These are phyloP conservation scores for Muntiacus reevesi DNA, from an alignment of 2,113 vertebrate genomes.

Conservation along the genomic window DNA sequence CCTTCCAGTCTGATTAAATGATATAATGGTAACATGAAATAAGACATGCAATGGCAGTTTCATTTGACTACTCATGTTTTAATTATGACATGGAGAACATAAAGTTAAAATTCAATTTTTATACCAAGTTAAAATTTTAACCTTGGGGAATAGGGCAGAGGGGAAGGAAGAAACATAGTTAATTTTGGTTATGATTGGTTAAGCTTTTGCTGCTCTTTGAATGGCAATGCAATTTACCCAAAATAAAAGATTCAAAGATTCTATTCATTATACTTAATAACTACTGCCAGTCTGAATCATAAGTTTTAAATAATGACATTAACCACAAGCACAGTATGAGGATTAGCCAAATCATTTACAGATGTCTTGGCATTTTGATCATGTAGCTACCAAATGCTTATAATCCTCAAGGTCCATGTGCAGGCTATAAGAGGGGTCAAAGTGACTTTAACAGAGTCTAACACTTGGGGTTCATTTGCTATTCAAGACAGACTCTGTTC, in stretches of 20 bases:
- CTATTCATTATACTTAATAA: not conserved
- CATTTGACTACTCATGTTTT: not conserved
- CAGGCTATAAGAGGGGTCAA: not conserved
- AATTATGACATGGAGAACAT: conserved; percentile 4
- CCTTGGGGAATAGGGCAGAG: not conserved
- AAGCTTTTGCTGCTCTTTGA: conserved; percentile 10
- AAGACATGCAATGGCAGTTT: not conserved
- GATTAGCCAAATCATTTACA: conserved; percentile 45
- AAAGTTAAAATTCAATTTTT: conserved; percentile 30
- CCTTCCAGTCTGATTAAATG: not conserved
- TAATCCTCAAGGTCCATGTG: not conserved
- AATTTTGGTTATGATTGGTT: not conserved
- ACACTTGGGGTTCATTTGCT: not conserved
- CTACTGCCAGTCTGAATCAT: conserved; percentile 28
- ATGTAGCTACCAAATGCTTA: not conserved
- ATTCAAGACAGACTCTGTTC: not conserved
- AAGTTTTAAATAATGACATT: conserved; percentile 33
- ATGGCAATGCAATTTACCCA: not conserved
- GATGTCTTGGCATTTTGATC: conserved; percentile 37
- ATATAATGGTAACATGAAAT: not conserved
- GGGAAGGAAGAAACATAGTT: not conserved
- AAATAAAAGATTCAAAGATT: not conserved
- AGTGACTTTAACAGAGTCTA: not conserved
- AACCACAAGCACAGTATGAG: conserved; percentile 4
- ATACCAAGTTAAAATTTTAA: conserved; percentile 15